A percentile compares a stretch with the other conserved stretches of the same genome.
Evolutionary conservation across 2,113 vertebrate species (phyloP).

Genomic region (Mastomys natalensis): DNA sequence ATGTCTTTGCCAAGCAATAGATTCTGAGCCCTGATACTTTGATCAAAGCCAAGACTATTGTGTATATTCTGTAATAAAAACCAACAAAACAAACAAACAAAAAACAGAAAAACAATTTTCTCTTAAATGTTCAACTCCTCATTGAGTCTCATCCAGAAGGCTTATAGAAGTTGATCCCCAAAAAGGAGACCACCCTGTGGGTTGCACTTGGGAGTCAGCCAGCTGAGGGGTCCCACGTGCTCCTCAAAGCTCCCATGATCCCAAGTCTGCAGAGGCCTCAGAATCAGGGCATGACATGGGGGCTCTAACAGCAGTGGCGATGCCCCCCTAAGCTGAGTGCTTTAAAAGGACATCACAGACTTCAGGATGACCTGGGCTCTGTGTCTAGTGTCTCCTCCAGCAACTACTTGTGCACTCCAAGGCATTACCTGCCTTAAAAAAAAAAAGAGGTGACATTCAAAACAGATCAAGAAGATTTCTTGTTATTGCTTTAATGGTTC

Average conservation of each 20-base stretch:
- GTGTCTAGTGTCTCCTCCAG: conserved; percentile 37
- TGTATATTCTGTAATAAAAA: background rate
- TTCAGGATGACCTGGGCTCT: background rate
- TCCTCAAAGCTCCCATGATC: no score
- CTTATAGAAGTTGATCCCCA: background rate
- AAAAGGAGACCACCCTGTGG: background rate
- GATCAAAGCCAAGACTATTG: background rate
- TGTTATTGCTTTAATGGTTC: conserved; percentile 77
- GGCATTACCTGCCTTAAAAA: conserved; percentile 41
- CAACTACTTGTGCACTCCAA: conserved; percentile 47
- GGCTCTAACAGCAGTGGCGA: no score
- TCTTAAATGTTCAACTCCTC: background rate
- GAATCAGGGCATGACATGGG: background rate
- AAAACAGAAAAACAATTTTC: background rate
- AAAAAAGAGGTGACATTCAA: conserved; percentile 68
- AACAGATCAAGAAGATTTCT: conserved; percentile 57
- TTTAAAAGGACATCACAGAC: background rate
- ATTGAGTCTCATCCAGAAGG: background rate
- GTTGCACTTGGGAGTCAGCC: background rate
- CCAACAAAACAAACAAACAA: background rate
- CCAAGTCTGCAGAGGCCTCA: background rate
- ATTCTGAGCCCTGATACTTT: background rate
- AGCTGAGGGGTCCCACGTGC: no score
- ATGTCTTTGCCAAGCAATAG: background rate
- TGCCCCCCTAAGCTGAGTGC: background rate